A percentile compares a stretch with the other conserved stretches of the same genome.
Conservation (phyloP, 1,140 invertebrate species). For the Lepidotrigona ventralis region DNA sequence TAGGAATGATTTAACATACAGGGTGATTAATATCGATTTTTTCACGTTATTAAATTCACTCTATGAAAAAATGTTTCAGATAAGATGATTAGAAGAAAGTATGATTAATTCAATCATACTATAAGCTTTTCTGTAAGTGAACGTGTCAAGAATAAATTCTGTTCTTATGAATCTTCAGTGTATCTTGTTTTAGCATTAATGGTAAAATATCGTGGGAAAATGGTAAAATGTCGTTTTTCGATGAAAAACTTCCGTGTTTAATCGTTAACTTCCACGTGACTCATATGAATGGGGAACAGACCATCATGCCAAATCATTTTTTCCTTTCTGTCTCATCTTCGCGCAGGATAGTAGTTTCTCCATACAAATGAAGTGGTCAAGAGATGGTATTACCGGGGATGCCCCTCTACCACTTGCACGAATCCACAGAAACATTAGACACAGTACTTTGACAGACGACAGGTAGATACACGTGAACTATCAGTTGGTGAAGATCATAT, state of each 20-base stretch:
- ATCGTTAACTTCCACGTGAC: background rate
- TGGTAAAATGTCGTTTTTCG: background rate
- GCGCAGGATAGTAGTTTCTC: background rate
- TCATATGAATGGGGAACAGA: background rate
- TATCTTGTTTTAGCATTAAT: background rate
- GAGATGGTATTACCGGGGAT: background rate
- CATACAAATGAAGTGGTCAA: background rate
- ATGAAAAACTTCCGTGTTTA: background rate
- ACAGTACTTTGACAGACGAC: no score
- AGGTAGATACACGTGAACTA: background rate
- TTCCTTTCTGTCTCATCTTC: background rate
- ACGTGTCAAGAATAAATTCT: no score
- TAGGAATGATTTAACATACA: background rate
- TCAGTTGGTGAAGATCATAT: background rate
- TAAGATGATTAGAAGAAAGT: background rate
- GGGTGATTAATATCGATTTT: no score
- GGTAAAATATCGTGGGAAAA: no score
- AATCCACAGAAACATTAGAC: background rate
- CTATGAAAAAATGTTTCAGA: background rate
- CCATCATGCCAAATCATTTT: background rate
- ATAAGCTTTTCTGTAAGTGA: background rate
- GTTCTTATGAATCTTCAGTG: background rate
- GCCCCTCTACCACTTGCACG: conserved; percentile 9
- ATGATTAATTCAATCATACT: background rate
- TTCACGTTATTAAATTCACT: background rate